phyloP scores from a whole-genome alignment of 2,113 vertebrate species.

The Myodes glareolus region DNA sequence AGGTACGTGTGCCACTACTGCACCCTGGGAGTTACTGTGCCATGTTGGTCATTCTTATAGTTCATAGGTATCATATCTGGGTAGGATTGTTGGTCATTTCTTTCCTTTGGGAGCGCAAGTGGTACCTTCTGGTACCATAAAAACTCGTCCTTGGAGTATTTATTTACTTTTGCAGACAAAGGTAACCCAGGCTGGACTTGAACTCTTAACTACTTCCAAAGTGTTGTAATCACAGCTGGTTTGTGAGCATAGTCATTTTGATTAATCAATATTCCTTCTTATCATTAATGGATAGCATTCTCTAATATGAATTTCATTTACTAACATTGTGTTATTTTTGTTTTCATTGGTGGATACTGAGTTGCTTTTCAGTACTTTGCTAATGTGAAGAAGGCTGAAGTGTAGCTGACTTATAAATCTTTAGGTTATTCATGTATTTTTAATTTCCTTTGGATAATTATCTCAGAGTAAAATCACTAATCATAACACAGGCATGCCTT shows the following conservation, averaged over 20 bases:
- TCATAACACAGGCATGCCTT: neutral
- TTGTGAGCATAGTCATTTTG: neutral
- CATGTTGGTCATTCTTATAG: neutral
- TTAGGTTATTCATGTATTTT: neutral
- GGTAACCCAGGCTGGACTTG: neutral
- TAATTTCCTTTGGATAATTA: conserved; percentile 43
- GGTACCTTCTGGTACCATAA: neutral
- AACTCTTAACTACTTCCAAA: neutral
- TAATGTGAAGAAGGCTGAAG: neutral
- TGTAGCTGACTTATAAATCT: neutral
- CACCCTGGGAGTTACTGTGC: neutral
- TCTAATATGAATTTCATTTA: neutral
- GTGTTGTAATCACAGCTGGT: neutral
- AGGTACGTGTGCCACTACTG: neutral
- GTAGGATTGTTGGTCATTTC: neutral
- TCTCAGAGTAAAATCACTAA: neutral
- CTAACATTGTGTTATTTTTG: neutral
- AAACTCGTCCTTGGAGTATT: neutral
- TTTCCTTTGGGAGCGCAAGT: neutral
- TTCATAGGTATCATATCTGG: neutral
- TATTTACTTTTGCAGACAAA: neutral
- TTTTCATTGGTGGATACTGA: neutral
- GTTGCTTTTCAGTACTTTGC: neutral
- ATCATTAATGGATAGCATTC: neutral
- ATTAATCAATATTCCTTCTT: neutral